Conservation (phyloP, 2,888 invertebrate genomes). For the Anoncus sp. region DNA sequence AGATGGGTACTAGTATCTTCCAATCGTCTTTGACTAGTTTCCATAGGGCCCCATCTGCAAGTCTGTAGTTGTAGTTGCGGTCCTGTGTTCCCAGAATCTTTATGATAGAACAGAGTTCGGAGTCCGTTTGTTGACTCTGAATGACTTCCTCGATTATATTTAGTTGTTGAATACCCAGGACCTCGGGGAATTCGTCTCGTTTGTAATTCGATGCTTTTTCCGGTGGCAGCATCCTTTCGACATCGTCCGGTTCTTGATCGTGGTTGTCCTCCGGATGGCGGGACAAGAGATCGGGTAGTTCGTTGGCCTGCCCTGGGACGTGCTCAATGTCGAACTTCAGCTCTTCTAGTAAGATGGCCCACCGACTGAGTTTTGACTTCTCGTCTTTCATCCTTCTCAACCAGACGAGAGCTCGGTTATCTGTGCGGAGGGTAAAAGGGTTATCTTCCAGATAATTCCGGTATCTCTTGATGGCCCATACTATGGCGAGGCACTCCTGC, state of each 20-base stretch:
- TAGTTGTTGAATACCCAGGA: neutral
- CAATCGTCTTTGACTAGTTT: neutral
- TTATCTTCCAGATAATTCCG: no score
- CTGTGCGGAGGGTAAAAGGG: no score
- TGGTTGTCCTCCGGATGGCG: no score
- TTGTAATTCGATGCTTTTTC: neutral
- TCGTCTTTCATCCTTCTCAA: no score
- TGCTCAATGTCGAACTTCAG: no score
- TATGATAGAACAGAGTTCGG: neutral
- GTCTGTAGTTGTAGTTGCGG: neutral
- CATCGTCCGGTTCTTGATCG: neutral
- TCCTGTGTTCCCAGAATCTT: neutral
- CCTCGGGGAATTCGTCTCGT: neutral
- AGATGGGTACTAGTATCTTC: neutral
- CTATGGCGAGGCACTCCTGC: no score
- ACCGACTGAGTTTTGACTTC: no score
- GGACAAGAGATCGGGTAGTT: no score
- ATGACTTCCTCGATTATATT: neutral
- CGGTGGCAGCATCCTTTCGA: neutral
- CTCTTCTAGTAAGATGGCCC: no score
- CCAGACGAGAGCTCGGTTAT: no score
- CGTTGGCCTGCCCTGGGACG: no score
- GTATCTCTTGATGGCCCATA: no score
- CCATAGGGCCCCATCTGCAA: neutral
- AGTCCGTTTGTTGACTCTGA: neutral